Percentiles rank a stretch among this genome's conserved stretches.
Evolutionary conservation across 2,113 vertebrate species (phyloP).

Genomic region (Thalassarche chlororhynchos): DNA sequence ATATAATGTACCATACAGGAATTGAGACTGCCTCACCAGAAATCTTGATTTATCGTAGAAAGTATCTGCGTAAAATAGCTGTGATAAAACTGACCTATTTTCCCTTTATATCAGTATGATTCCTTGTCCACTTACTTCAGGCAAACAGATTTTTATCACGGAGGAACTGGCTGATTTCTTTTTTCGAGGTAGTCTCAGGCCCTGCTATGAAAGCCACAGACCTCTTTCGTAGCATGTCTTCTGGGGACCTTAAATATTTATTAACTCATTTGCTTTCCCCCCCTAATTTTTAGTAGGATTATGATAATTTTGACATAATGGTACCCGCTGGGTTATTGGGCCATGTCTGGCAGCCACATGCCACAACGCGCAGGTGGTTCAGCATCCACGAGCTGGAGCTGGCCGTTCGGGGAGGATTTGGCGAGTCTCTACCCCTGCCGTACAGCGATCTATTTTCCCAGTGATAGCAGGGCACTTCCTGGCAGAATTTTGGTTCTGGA

Average conservation of each 20-base stretch:
- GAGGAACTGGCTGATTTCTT: neutral
- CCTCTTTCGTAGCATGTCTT: neutral
- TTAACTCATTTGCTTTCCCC: neutral
- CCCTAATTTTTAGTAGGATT: neutral
- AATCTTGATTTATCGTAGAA: neutral
- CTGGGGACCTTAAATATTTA: neutral
- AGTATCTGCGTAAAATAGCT: neutral
- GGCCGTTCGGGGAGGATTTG: neutral
- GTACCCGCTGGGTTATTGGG: neutral
- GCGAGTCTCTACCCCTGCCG: neutral
- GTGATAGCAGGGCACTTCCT: neutral
- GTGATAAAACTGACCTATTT: neutral
- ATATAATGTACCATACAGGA: neutral
- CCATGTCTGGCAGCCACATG: neutral
- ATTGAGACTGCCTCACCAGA: neutral
- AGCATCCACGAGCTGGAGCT: neutral
- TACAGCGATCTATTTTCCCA: slow-evolving; percentile 27
- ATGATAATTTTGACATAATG: neutral
- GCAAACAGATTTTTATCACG: neutral
- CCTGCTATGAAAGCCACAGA: neutral
- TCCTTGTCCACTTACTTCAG: neutral
- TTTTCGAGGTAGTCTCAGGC: neutral
- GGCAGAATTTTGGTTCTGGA: neutral
- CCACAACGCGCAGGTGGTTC: neutral
- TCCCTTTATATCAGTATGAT: neutral